Conservation (phyloP, 2,113 vertebrate species). For the Otis tarda region DNA sequence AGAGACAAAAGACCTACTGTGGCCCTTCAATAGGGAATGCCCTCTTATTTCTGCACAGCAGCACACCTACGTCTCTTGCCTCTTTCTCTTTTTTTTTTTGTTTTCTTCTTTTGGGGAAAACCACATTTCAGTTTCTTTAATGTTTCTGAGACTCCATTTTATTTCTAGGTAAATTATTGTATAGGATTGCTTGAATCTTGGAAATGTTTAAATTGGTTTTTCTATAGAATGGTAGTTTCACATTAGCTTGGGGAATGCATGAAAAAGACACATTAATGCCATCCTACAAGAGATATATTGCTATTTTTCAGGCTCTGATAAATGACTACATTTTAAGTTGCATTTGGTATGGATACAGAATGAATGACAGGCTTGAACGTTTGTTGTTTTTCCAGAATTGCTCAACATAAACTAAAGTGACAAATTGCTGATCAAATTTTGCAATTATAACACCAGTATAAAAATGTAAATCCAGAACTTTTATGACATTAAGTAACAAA, state of each 20-base stretch:
- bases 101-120: neutral
- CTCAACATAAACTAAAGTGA: conserved; percentile 49
- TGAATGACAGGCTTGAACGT: conserved; percentile 43
- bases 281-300: conserved; percentile 24
- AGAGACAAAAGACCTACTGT: neutral
- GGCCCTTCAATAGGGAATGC: neutral
- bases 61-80: neutral
- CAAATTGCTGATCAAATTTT: conserved; percentile 57
- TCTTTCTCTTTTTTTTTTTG: neutral
- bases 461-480: conserved; percentile 49
- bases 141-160: neutral
- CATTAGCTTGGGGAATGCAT: conserved; percentile 12
- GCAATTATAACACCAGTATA: conserved; percentile 14
- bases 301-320: conserved; percentile 48
- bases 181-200: neutral
- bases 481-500: neutral
- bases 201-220: conserved; percentile 32
- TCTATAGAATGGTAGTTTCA: neutral
- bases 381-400: conserved; percentile 38
- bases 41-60: neutral
- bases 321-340: conserved; percentile 19
- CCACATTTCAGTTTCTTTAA: neutral
- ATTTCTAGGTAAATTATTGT: neutral
- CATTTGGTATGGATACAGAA: conserved; percentile 21
- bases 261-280: conserved; percentile 27